A percentile compares a stretch with the other conserved stretches of the same genome.
Evolutionary conservation across 2,113 vertebrate genomes (phyloP).

Genomic region (Garra rufa): DNA sequence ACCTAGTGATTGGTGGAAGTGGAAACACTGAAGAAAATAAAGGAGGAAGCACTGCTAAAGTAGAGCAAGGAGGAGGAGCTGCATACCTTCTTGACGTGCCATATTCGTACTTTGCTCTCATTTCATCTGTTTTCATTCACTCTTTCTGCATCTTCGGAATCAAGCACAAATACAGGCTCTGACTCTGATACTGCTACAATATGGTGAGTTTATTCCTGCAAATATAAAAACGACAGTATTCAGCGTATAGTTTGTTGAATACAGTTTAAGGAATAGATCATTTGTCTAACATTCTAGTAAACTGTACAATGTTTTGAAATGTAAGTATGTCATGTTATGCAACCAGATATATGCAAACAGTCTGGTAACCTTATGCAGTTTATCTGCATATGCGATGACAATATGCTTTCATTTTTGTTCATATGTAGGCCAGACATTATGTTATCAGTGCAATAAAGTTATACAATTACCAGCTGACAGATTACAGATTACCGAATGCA

Average conservation of each 20-base stretch:
- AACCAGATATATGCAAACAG: background rate
- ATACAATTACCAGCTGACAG: background rate
- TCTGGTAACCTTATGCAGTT: background rate
- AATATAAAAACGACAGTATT: background rate
- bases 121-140: background rate
- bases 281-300: background rate
- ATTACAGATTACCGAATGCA: background rate
- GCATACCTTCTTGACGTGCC: background rate
- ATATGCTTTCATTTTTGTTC: background rate
- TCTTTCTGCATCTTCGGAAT: background rate
- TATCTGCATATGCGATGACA: background rate
- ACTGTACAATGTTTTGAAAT: background rate
- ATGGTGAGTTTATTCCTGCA: constrained; percentile 23
- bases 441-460: background rate
- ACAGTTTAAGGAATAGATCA: background rate
- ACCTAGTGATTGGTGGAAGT: background rate
- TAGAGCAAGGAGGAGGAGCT: background rate
- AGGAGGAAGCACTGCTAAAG: background rate
- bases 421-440: background rate
- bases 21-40: background rate
- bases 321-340: background rate
- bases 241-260: background rate
- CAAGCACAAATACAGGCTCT: background rate
- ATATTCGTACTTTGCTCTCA: constrained; percentile 8
- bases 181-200: background rate